These are phyloP conservation scores for Henricia sp. DNA, from an alignment of 53 echinoderm and acorn worm genomes.

Conservation along the genomic window DNA sequence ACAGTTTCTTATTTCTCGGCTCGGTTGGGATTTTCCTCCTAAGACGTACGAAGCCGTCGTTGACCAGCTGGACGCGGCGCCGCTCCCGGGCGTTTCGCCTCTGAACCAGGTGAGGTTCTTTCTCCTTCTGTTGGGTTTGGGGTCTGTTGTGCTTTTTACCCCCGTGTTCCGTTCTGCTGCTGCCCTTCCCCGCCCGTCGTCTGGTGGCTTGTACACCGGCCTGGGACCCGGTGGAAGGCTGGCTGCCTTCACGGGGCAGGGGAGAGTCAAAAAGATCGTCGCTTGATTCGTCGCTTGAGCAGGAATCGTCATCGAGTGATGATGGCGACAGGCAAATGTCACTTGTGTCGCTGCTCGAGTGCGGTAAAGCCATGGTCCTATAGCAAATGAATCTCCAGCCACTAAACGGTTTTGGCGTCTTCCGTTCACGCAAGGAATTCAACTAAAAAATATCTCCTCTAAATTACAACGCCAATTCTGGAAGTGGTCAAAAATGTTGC, in stretches of 20 bases:
- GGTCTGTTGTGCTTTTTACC: slow-evolving; percentile 32
- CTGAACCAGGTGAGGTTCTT: slow-evolving; percentile 95
- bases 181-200: slow-evolving; percentile 14
- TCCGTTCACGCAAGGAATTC: too few species aligned
- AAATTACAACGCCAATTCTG: too few species aligned
- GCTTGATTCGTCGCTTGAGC: slow-evolving; percentile 50
- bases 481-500: too few species aligned
- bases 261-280: slow-evolving; percentile 44
- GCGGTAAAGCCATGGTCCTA: slow-evolving; percentile 42
- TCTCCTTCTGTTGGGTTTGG: slow-evolving; percentile 76
- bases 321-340: slow-evolving; percentile 46
- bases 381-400: too few species aligned
- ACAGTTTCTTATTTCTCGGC: slow-evolving; percentile 96
- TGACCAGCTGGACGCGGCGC: slow-evolving; percentile 94
- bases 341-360: slow-evolving; percentile 29
- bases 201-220: slow-evolving; percentile 31
- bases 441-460: too few species aligned
- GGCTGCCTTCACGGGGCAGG: background rate
- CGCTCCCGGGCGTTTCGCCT: slow-evolving; percentile 96
- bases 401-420: too few species aligned
- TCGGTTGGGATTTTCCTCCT: slow-evolving; percentile 95
- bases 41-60: slow-evolving; percentile 97
- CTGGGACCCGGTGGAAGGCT: slow-evolving; percentile 33
- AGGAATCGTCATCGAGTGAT: slow-evolving; percentile 46
- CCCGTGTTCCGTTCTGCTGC: slow-evolving; percentile 17